A percentile compares a stretch with the other conserved stretches of the same genome.
phyloP scores from a whole-genome alignment of 2,888 invertebrate genomes.

The Neoaliturus tenellus region DNA sequence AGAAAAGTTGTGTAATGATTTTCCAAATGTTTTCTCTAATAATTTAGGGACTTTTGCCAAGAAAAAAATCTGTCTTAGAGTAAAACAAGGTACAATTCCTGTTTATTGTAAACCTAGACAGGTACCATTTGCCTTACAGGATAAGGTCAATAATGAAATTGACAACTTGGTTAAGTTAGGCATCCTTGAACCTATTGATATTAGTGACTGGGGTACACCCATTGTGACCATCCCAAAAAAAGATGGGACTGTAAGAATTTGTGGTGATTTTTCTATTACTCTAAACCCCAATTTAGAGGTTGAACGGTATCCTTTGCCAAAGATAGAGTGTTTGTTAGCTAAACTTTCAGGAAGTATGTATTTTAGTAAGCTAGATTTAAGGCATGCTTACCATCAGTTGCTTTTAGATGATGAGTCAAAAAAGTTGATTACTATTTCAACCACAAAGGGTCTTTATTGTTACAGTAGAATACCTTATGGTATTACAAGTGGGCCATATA shows the following conservation, averaged over 20 bases:
- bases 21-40: not conserved
- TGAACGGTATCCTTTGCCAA: conserved; percentile 65
- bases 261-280: conserved; percentile 69
- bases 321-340: conserved; percentile 64
- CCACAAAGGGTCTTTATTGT: not conserved
- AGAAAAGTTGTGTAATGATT: not conserved
- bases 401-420: conserved; percentile 56
- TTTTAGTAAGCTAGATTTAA: conserved; percentile 70
- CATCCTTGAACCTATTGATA: conserved; percentile 63
- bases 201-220: conserved; percentile 69
- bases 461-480: not conserved
- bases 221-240: conserved; percentile 70
- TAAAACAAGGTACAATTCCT: not conserved
- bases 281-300: conserved; percentile 67
- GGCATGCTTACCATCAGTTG: conserved; percentile 70
- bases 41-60: not conserved
- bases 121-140: not conserved
- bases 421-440: not conserved
- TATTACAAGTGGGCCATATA: not conserved
- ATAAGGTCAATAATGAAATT: conserved; percentile 59
- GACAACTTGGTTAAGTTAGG: conserved; percentile 62
- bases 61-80: not conserved
- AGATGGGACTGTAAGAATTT: conserved; percentile 68
- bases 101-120: not conserved
- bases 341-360: conserved; percentile 67